Percentiles rank a stretch among this genome's conserved stretches.
phyloP scores from a whole-genome alignment of 2,888 invertebrate genomes.

The Agrilus mali region DNA sequence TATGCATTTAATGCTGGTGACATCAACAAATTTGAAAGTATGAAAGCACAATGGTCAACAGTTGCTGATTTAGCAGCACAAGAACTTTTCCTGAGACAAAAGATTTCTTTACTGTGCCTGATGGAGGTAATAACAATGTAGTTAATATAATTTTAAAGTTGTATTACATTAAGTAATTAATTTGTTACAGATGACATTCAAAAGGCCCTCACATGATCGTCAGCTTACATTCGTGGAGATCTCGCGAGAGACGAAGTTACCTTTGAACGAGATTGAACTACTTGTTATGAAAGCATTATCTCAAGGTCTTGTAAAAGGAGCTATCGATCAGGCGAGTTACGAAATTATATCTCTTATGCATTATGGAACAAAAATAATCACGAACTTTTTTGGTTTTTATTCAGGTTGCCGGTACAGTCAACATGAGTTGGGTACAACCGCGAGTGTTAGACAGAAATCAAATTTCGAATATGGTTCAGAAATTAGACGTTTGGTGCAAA shows the following conservation, averaged over 20 bases:
- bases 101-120: constrained; percentile 87
- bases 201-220: constrained; percentile 75
- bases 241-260: constrained; percentile 70
- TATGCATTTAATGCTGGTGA: constrained; percentile 81
- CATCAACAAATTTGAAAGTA: constrained; percentile 57
- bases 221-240: constrained; percentile 86
- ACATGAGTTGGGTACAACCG: constrained; percentile 80
- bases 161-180: constrained; percentile 1
- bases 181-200: constrained; percentile 77
- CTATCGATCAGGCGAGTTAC: constrained; percentile 75
- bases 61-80: constrained; percentile 76
- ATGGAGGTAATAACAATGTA: constrained; percentile 67
- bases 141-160: not conserved
- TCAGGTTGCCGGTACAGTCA: constrained; percentile 46
- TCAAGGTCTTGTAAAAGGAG: constrained; percentile 84
- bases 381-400: constrained; percentile 6
- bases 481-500: constrained; percentile 59
- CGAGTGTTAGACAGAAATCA: constrained; percentile 58
- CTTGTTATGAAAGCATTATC: constrained; percentile 97
- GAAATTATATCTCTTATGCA: not conserved
- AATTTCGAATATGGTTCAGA: constrained; percentile 58
- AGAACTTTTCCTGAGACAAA: constrained; percentile 72
- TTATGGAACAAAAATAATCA: not conserved
- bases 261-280: constrained; percentile 78
- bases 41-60: constrained; percentile 62